Evolutionary conservation across 2,888 invertebrate species (phyloP), one percentile per base, ranked within the genome.

Genomic region (Thera obeliscata): DNA sequence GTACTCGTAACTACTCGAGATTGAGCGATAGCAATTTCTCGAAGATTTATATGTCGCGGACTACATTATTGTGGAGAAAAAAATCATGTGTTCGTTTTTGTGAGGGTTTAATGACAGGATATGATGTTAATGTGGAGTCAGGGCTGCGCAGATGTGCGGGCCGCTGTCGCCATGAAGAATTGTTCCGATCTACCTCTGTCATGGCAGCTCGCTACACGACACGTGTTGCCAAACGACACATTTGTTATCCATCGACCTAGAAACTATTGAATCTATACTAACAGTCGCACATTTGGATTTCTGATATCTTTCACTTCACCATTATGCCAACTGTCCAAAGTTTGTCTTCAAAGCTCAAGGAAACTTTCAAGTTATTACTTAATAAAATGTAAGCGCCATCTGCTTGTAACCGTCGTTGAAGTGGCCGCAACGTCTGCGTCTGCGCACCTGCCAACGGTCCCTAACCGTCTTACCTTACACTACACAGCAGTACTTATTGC

Each of bases 21-120:
- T 84, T 87, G 84, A 86, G 84, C 83, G 84, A 85, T 71, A 68
- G 70, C 69, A 89, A 89, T 91, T 87, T 87, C 84, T 76, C 77
- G 76, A 82, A 86, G 86, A 87, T 89, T 88, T 87, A 88, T 68
- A 41, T 89, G 87, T 87, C 85, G 87, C 86, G 71, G 63, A 69
- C 72, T 72, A 71, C 71, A 70, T 89, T 87, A 88, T 83, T 86
- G 83, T 82, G 75, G 74, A 73, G 78, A 81, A 87, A 88, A 89
- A 89, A 86, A 81, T 74, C 69, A 74, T 70, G 75, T 80, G 79
- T 80, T 78, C 81, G 84, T 88, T 90, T 85, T 89, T 82, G 82
- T 78, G 74, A 80, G 81, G 84, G 84, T 86, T 85, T 91, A 90
- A 91, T 90, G 91, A 88, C 92, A 90, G 91, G 91, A 91, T 91